Percentiles rank a stretch among this genome's conserved stretches.
Evolutionary conservation across 2,888 invertebrate genomes (phyloP).

Genomic region (Zelleria hepariella): DNA sequence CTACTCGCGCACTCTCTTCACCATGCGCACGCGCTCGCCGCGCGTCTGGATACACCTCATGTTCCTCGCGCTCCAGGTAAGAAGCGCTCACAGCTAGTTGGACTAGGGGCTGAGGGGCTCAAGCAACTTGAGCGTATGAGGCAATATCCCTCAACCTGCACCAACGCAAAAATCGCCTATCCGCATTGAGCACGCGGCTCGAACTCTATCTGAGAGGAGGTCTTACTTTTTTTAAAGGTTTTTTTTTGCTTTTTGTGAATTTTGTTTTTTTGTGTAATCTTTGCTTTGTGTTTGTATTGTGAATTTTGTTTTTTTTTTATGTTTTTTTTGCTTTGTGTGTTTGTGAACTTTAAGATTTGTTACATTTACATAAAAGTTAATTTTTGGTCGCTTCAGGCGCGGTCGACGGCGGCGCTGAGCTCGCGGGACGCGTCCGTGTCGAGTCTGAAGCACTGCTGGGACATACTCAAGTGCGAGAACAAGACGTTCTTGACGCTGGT

Average conservation of each 20-base stretch:
- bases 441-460: conserved; percentile 93
- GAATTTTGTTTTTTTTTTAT: not conserved
- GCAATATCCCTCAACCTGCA: not conserved
- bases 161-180: not conserved
- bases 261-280: not conserved
- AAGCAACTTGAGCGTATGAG: not conserved
- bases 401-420: conserved; percentile 82
- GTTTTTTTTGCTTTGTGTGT: no score
- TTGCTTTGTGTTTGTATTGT: not conserved
- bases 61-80: conserved; percentile 93
- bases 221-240: no score
- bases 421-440: conserved; percentile 86
- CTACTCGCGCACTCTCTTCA: conserved; percentile 84
- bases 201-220: no score
- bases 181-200: no score
- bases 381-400: conserved; percentile 15
- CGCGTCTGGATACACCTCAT: conserved; percentile 96
- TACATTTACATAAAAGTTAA: not conserved
- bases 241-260: not conserved
- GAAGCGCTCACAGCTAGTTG: conserved; percentile 52
- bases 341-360: no score
- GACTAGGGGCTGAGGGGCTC: not conserved
- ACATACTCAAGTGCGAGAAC: conserved; percentile 92
- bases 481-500: conserved; percentile 91
- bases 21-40: conserved; percentile 84